Base-by-base conservation (phyloP, 1,140 invertebrate species). In the Saccostrea glomerata region DNA sequence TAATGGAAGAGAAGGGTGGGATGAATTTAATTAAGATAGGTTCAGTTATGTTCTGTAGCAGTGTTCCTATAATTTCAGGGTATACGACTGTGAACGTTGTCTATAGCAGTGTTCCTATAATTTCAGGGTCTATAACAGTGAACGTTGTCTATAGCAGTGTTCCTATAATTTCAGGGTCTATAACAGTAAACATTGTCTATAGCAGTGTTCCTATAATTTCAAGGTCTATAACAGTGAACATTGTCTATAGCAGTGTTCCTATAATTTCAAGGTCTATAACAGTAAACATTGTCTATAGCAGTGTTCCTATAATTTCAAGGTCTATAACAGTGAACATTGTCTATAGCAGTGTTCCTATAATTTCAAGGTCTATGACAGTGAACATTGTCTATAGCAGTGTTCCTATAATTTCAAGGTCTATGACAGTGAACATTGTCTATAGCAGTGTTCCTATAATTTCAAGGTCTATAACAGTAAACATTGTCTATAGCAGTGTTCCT, bases 131-230 rank as follows among this genome's bases (percentile, higher is more conserved):
- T 13, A 82, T 82, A 17, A 30, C 30, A 23, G 30, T 82, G 17
- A 47, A 13, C 25, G 4, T 40, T 30, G 30, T 82, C 2, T 17
- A 9, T 47, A 20, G 40, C 47, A 47, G 47, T 47, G 47, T 47
- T 6, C 47, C 5, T 47, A 7, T 47, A 47, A 47, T 47, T 47
- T 47, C 47, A 47, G 47, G 47, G 17, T 82, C 12, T 95, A 93
- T 92, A 94, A 95, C 70, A 89, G 93, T 83, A 92, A 94, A 40
- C 88, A 90, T 20, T 95, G n/a, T n/a, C n/a, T n/a, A n/a, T n/a
- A n/a, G n/a, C n/a, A n/a, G n/a, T n/a, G n/a, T n/a, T n/a, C n/a
- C n/a, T n/a, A n/a, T n/a, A n/a, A n/a, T n/a, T n/a, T n/a, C n/a
- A n/a, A n/a, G n/a, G 17, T 40, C 40, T 13, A 82, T 82, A 17